These are phyloP conservation scores for Haplochromis burtoni DNA, from an alignment of 2,113 vertebrate genomes.

Conservation along the genomic window DNA sequence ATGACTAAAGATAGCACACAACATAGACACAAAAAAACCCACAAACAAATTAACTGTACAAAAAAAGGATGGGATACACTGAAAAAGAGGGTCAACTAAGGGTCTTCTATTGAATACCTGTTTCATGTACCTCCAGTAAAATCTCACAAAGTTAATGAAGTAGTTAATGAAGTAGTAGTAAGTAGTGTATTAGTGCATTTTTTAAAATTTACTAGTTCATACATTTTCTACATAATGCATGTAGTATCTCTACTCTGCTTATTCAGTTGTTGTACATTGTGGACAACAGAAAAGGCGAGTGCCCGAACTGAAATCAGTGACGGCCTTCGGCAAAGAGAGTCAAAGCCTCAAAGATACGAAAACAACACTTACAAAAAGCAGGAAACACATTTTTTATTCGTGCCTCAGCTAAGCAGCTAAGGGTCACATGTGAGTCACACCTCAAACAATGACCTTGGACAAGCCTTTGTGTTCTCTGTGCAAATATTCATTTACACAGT, in stretches of 20 bases:
- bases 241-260: not conserved
- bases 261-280: not conserved
- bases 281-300: not conserved
- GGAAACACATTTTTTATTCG: not conserved
- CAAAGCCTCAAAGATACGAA: not conserved
- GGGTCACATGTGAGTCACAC: constrained; percentile 20
- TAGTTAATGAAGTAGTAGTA: not conserved
- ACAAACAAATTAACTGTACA: not conserved
- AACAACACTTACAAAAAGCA: not conserved
- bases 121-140: not conserved
- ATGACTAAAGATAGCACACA: not conserved
- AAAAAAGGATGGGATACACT: not conserved
- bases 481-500: not conserved
- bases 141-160: not conserved
- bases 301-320: not conserved
- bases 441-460: constrained; percentile 5
- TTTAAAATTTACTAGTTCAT: not conserved
- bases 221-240: not conserved
- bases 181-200: not conserved
- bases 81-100: not conserved
- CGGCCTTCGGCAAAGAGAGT: not conserved
- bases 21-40: rapidly evolving
- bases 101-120: not conserved
- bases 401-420: not conserved
- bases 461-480: not conserved